phyloP scores from a whole-genome alignment of 2,888 invertebrate genomes.

The Scaptodrosophila latifasciaeformis region DNA sequence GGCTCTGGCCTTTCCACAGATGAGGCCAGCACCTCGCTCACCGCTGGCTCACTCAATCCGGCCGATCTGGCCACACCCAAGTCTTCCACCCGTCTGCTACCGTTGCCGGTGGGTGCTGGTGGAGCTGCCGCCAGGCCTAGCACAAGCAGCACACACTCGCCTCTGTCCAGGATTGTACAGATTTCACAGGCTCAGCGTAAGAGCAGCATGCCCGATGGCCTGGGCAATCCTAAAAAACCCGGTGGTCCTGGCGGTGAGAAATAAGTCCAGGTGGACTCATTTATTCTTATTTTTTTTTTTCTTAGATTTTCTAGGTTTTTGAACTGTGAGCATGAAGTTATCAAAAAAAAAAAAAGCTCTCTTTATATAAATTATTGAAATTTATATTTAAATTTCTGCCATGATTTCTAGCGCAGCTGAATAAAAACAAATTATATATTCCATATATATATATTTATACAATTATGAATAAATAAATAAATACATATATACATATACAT shows the following conservation, averaged over 20 bases:
- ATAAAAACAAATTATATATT: too few species aligned
- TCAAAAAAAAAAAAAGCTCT: too few species aligned
- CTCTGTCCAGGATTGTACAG: slow-evolving; percentile 73
- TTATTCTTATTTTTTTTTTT: too few species aligned
- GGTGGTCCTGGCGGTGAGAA: slow-evolving; percentile 7
- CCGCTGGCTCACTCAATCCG: neutral
- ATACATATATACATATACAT: slow-evolving; percentile 4
- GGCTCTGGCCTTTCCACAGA: slow-evolving; percentile 10
- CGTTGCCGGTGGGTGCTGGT: slow-evolving; percentile 39
- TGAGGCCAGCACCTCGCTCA: slow-evolving; percentile 24
- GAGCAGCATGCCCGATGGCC: slow-evolving; percentile 67
- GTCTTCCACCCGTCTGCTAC: slow-evolving; percentile 51
- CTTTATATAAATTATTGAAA: too few species aligned
- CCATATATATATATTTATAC: slow-evolving; percentile 5
- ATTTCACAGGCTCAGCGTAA: slow-evolving; percentile 74
- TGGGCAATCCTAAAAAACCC: slow-evolving; percentile 17
- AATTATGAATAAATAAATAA: slow-evolving; percentile 16
- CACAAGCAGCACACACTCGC: slow-evolving; percentile 73
- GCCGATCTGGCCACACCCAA: slow-evolving; percentile 24
- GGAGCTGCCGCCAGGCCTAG: slow-evolving; percentile 42
- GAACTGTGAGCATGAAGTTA: too few species aligned
- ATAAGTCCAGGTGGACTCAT: neutral
- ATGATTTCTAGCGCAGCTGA: too few species aligned
- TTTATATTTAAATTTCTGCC: too few species aligned
- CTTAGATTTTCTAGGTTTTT: too few species aligned